Evolutionary conservation across 2,888 invertebrate genomes (phyloP).

Genomic region (Julus scanicus): DNA sequence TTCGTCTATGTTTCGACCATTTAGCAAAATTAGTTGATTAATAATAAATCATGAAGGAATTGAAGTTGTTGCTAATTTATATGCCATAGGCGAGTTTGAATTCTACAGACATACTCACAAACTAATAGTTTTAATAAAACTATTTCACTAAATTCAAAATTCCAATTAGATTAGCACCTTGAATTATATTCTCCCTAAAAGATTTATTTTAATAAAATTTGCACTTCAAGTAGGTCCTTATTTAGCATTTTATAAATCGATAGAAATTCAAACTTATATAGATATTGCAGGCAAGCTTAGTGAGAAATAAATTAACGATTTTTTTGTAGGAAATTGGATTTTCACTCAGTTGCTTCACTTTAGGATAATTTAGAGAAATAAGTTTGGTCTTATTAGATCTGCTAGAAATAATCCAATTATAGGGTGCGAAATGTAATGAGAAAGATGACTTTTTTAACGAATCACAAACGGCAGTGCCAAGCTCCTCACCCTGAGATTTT

Average conservation of each 20-base stretch:
- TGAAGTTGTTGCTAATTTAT: too few relatives aligned
- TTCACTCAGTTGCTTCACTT: conserved; percentile 6
- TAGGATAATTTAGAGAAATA: conserved; percentile 27
- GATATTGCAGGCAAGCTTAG: background rate
- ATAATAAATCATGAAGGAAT: too few relatives aligned
- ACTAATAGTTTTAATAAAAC: too few relatives aligned
- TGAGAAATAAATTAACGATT: background rate
- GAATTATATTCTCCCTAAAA: background rate
- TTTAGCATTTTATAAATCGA: background rate
- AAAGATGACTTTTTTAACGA: background rate
- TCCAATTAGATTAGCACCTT: background rate
- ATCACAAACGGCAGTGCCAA: background rate
- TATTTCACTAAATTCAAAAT: too few relatives aligned
- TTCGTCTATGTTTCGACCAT: too few relatives aligned
- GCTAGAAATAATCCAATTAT: conserved; percentile 4
- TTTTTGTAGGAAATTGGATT: background rate
- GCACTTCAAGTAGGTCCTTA: background rate
- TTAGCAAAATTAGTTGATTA: too few relatives aligned
- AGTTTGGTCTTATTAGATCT: conserved; percentile 9
- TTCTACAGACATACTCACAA: too few relatives aligned
- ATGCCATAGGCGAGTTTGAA: too few relatives aligned
- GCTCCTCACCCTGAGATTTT: background rate
- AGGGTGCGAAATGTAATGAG: background rate
- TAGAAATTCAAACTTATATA: background rate
- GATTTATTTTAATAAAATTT: background rate